phyloP scores from a whole-genome alignment of 2,797 vertebrate species.

The Lagothrix lagotricha region DNA sequence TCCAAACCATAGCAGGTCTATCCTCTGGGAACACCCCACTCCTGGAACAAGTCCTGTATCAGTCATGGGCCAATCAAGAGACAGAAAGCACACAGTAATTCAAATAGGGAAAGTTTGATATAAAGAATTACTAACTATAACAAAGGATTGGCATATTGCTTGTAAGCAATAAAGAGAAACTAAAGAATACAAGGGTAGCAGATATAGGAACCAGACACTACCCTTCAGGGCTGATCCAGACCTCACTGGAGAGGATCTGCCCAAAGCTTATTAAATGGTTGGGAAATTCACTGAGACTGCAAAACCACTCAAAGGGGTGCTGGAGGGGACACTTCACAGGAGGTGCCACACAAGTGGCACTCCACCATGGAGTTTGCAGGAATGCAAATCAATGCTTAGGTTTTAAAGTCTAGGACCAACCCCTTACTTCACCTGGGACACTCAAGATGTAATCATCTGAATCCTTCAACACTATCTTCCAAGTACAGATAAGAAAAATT shows the following conservation, averaged over 20 bases:
- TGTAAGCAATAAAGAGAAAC: background rate
- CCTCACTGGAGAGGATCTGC: background rate
- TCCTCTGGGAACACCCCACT: background rate
- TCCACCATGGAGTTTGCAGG: background rate
- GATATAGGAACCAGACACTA: background rate
- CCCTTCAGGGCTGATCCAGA: background rate
- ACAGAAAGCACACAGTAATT: background rate
- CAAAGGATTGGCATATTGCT: background rate
- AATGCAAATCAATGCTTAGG: background rate
- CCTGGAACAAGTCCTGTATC: background rate
- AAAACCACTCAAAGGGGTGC: background rate
- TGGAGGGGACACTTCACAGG: background rate
- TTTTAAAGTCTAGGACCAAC: conserved; percentile 4
- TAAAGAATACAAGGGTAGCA: background rate
- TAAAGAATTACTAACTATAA: background rate
- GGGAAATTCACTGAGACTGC: background rate
- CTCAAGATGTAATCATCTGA: background rate
- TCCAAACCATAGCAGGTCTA: background rate
- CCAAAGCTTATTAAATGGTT: background rate
- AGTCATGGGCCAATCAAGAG: background rate
- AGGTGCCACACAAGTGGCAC: background rate
- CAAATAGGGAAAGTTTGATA: background rate
- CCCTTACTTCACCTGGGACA: background rate
- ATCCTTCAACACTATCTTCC: background rate
- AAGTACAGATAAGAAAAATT: background rate